Conservation (phyloP, 2,888 invertebrate genomes). For the Eupithecia abbreviata region DNA sequence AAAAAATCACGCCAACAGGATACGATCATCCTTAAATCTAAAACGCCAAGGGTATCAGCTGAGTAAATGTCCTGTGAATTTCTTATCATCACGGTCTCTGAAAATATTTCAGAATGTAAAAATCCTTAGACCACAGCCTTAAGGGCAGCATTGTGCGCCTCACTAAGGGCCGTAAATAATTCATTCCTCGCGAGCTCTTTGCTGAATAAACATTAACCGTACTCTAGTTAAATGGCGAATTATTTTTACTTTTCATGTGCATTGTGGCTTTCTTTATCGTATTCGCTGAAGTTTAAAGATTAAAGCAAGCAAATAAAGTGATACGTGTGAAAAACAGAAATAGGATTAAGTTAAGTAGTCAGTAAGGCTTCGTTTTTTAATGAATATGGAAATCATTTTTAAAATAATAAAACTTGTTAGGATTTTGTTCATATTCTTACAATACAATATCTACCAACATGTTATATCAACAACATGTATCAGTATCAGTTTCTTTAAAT, state of each 20-base stretch:
- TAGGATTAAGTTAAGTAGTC: neutral
- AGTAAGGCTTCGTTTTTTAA: neutral
- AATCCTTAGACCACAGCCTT: slow-evolving; percentile 33
- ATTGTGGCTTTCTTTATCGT: neutral
- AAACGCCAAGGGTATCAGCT: too few relatives aligned
- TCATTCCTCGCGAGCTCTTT: slow-evolving; percentile 58
- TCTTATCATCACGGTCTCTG: neutral
- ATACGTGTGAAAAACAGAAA: neutral
- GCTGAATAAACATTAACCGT: slow-evolving; percentile 61
- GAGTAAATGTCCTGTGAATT: neutral
- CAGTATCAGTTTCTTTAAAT: too few relatives aligned
- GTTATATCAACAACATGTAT: too few relatives aligned
- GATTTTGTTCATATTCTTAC: too few relatives aligned
- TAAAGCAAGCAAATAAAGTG: neutral
- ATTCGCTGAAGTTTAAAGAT: neutral
- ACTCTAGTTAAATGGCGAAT: slow-evolving; percentile 37
- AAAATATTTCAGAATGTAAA: neutral
- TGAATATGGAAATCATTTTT: neutral
- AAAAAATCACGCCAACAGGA: too few relatives aligned
- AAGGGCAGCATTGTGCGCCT: slow-evolving; percentile 61
- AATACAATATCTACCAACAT: too few relatives aligned
- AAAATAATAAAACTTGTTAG: neutral
- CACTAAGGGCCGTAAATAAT: slow-evolving; percentile 60
- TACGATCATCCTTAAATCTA: too few relatives aligned
- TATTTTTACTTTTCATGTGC: slow-evolving; percentile 37